These are phyloP conservation scores for Botia kubotai DNA, from an alignment of 2,797 vertebrate species.

Conservation along the genomic window DNA sequence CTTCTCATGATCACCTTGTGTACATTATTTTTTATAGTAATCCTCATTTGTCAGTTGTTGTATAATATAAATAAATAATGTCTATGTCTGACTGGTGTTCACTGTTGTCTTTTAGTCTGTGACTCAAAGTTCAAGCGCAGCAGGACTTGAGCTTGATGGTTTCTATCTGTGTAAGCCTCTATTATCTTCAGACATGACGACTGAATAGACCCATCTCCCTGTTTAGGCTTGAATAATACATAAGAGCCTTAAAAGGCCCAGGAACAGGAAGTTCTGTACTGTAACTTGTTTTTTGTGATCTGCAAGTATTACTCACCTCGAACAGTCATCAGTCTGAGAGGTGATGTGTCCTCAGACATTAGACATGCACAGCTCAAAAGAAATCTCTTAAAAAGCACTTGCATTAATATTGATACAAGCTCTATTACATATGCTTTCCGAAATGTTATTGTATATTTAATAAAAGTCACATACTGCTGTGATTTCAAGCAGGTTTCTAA, in stretches of 20 bases:
- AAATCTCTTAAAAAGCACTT: background rate
- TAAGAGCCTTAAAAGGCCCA: background rate
- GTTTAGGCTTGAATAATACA: constrained; percentile 19
- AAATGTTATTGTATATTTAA: background rate
- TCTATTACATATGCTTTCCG: background rate
- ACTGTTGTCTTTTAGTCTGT: background rate
- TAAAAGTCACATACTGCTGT: background rate
- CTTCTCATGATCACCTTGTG: background rate
- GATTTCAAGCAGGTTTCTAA: background rate
- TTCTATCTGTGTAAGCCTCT: background rate
- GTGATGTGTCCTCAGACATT: background rate
- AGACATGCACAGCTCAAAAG: background rate
- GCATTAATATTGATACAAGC: background rate
- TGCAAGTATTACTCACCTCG: constrained; percentile 9
- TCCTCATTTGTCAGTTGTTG: background rate
- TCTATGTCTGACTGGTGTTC: background rate
- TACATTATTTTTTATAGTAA: background rate
- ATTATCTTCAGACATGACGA: background rate
- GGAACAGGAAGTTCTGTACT: background rate
- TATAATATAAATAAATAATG: background rate
- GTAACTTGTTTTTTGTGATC: constrained; percentile 13
- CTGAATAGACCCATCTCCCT: background rate
- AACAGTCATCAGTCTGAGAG: background rate
- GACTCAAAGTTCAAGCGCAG: background rate
- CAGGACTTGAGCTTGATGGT: background rate